Evolutionary conservation across 2,113 vertebrate species (phyloP).

Genomic region (Ibidorhyncha struthersii): DNA sequence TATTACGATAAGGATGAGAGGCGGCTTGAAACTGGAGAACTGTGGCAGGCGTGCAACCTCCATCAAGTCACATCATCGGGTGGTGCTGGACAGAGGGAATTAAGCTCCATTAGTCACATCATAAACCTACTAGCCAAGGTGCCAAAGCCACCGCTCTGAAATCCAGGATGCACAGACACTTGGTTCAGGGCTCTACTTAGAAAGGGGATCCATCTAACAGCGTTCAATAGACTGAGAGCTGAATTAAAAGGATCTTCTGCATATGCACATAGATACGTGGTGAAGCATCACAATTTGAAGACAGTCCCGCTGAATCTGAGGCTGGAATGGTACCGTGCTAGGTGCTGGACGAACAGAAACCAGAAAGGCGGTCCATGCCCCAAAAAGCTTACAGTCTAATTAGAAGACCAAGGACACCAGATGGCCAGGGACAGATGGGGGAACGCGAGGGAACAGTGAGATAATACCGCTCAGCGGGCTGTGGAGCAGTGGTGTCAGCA

Average conservation of each 20-base stretch:
- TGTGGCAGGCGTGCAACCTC: not conserved
- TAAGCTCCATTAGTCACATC: not conserved
- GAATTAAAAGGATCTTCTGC: not conserved
- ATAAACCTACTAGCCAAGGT: not conserved
- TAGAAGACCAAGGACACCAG: constrained; percentile 54
- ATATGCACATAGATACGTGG: rapidly evolving
- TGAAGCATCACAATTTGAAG: not conserved
- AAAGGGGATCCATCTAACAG: not conserved
- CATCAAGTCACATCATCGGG: not conserved
- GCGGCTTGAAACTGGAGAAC: not conserved
- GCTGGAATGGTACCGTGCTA: not conserved
- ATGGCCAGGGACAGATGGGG: constrained; percentile 64
- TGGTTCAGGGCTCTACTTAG: not conserved
- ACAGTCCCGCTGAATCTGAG: not conserved
- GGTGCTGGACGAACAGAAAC: not conserved
- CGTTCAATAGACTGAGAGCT: rapidly evolving
- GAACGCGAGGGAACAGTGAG: constrained; percentile 56
- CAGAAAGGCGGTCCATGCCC: not conserved
- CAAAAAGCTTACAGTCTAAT: constrained; percentile 16
- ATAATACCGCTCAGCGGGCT: constrained; percentile 47
- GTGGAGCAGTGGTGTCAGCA: constrained; percentile 62
- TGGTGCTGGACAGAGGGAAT: not conserved
- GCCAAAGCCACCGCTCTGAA: not conserved
- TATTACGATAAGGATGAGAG: not conserved
- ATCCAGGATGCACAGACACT: not conserved